Evolutionary conservation across 2,797 vertebrate species (phyloP).

Genomic region (Oreochromis mossambicus): DNA sequence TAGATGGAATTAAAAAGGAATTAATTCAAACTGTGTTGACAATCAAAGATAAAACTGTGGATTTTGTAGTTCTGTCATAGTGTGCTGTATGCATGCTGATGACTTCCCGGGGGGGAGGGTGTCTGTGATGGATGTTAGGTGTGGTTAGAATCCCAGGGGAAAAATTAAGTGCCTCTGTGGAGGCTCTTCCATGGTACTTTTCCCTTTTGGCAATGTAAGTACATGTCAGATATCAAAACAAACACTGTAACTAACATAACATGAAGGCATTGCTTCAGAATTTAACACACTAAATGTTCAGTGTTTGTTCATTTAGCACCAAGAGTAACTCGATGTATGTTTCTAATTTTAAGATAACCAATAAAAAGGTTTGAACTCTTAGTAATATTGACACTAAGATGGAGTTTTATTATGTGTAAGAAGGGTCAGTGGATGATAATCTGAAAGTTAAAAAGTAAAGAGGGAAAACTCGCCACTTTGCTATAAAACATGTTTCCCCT

Average conservation of each 20-base stretch:
- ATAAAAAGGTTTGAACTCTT: neutral
- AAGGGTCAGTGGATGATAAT: neutral
- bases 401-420: neutral
- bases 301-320: neutral
- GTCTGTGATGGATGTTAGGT: conserved; percentile 47
- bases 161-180: conserved; percentile 29
- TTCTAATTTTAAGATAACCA: neutral
- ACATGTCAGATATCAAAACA: conserved; percentile 40
- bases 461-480: neutral
- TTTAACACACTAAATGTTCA: neutral
- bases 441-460: neutral
- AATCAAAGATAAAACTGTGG: conserved; percentile 24
- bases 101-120: conserved; percentile 36
- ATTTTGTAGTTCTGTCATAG: neutral
- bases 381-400: neutral
- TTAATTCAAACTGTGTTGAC: conserved; percentile 21
- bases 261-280: neutral
- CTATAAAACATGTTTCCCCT: neutral
- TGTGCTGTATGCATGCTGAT: conserved; percentile 29
- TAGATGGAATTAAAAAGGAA: conserved; percentile 7
- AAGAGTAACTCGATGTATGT: accelerated
- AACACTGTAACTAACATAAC: conserved; percentile 11
- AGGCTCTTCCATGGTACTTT: conserved; percentile 38
- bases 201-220: conserved; percentile 41
- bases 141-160: conserved; percentile 35